phyloP scores from a whole-genome alignment of 2,888 invertebrate genomes.

The Lycaena phlaeas region DNA sequence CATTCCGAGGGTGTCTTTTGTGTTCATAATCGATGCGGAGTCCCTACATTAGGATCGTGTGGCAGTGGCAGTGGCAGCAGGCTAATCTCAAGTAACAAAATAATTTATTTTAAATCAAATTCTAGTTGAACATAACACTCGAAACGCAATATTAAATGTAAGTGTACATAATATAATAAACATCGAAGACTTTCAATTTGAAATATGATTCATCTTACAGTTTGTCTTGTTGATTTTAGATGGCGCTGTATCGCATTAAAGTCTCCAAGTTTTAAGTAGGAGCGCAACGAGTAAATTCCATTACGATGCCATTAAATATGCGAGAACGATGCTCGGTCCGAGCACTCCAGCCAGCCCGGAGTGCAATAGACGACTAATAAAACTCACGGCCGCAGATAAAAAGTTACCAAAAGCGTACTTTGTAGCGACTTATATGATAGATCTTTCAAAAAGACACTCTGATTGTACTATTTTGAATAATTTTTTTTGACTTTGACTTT shows the following conservation, averaged over 20 bases:
- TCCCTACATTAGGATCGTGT: too few species aligned
- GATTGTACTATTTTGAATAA: too few species aligned
- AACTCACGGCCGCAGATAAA: conserved; percentile 15
- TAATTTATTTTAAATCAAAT: too few species aligned
- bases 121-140: too few species aligned
- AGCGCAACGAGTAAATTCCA: conserved; percentile 21
- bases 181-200: background rate
- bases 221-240: conserved; percentile 18
- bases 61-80: too few species aligned
- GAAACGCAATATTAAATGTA: too few species aligned
- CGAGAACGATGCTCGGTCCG: conserved; percentile 16
- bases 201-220: background rate
- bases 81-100: too few species aligned
- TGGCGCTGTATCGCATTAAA: conserved; percentile 15
- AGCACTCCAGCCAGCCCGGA: conserved; percentile 13
- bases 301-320: conserved; percentile 21
- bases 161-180: too few species aligned
- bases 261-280: conserved; percentile 17
- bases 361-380: conserved; percentile 18
- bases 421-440: background rate
- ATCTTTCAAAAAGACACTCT: too few species aligned
- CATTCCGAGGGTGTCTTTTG: too few species aligned
- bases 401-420: conserved; percentile 6
- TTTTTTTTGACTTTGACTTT: too few species aligned
- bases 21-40: too few species aligned